These are phyloP conservation scores for Hedychridium roseum DNA, from an alignment of 2,888 invertebrate genomes.

Conservation along the genomic window DNA sequence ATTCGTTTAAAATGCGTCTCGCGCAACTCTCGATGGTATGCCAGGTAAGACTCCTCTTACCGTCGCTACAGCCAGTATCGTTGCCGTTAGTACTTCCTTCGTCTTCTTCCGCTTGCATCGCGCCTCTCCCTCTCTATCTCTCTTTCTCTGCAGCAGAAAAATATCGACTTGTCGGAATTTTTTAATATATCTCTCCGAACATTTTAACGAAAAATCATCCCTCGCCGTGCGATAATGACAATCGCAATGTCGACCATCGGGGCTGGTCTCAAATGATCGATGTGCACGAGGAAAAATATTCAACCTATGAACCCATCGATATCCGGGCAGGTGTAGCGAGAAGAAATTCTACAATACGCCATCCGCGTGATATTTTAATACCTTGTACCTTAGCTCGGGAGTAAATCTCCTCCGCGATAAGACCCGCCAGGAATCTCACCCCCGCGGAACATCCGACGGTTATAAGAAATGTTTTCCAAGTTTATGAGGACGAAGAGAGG, in stretches of 20 bases:
- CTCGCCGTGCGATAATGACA: too few relatives aligned
- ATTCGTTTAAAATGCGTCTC: slow-evolving; percentile 48
- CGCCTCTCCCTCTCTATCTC: slow-evolving; percentile 21
- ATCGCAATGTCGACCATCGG: too few relatives aligned
- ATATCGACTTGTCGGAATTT: too few relatives aligned
- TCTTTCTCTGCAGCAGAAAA: too few relatives aligned
- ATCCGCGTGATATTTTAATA: slow-evolving; percentile 53
- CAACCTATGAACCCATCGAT: too few relatives aligned
- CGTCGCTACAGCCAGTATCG: too few relatives aligned
- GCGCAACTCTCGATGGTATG: slow-evolving; percentile 42
- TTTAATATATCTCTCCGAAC: too few relatives aligned
- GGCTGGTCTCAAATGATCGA: too few relatives aligned
- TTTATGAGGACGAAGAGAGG: slow-evolving; percentile 37
- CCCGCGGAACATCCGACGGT: slow-evolving; percentile 37
- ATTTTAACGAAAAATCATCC: too few relatives aligned
- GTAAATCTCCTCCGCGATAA: slow-evolving; percentile 48
- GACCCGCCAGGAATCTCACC: slow-evolving; percentile 42
- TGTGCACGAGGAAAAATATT: too few relatives aligned
- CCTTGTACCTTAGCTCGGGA: slow-evolving; percentile 37
- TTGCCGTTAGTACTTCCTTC: too few relatives aligned
- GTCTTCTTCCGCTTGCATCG: slow-evolving; percentile 19
- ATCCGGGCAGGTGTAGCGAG: too few relatives aligned
- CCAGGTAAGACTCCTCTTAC: slow-evolving; percentile 42
- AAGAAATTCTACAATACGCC: slow-evolving; percentile 33
- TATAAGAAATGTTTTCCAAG: slow-evolving; percentile 45